Conservation (phyloP, 2,113 vertebrate genomes). For the Tychaedon coryphoeus region DNA sequence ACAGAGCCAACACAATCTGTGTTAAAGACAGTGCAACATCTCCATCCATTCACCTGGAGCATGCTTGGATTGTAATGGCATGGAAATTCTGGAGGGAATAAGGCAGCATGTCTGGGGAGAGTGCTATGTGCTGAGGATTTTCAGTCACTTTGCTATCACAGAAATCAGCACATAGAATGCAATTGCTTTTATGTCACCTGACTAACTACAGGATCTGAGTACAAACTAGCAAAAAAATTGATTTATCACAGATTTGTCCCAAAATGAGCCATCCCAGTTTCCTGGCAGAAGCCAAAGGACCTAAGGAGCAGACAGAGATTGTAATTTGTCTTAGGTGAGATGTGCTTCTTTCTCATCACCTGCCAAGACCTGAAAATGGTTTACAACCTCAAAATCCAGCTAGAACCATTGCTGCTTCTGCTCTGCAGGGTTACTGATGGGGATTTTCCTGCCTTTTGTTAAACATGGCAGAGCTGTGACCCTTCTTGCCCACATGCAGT, state of each 20-base stretch:
- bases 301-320: neutral
- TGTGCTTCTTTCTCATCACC: neutral
- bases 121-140: neutral
- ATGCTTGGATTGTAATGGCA: neutral
- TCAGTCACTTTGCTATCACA: neutral
- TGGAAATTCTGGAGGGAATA: neutral
- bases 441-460: rapidly evolving
- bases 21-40: neutral
- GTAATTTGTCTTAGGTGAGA: neutral
- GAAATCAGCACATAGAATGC: neutral
- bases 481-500: neutral
- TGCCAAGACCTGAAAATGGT: neutral
- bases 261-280: neutral
- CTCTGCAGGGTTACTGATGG: neutral
- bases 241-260: neutral
- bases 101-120: neutral
- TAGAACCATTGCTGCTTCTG: neutral
- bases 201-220: neutral
- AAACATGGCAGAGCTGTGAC: neutral
- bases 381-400: neutral
- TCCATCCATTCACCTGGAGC: neutral
- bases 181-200: neutral
- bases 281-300: neutral
- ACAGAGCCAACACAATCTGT: neutral
- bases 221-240: neutral